Percentiles rank a stretch among this genome's conserved stretches.
These are phyloP conservation scores for Diploptera punctata DNA, from an alignment of 2,888 invertebrate genomes.

Conservation along the genomic window DNA sequence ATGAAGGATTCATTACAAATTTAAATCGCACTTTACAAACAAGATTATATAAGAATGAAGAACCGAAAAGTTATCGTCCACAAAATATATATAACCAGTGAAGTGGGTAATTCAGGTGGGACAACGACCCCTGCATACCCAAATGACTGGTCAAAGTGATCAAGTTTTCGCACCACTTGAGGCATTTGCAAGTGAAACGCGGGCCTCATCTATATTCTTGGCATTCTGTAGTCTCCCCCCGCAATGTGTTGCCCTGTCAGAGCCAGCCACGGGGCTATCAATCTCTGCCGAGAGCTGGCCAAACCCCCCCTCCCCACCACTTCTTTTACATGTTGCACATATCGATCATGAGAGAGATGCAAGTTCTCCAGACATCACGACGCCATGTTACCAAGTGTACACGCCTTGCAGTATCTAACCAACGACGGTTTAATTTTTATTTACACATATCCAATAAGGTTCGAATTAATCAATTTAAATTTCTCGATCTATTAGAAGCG, in stretches of 20 bases:
- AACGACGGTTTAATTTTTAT: too few relatives aligned
- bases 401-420: too few relatives aligned
- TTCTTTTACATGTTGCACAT: constrained; percentile 18
- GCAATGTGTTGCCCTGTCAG: constrained; percentile 27
- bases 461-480: too few relatives aligned
- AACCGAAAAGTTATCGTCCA: neutral
- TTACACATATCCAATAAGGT: too few relatives aligned
- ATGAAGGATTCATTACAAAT: too few relatives aligned
- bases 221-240: constrained; percentile 1
- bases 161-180: too few relatives aligned
- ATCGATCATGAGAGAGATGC: constrained; percentile 4
- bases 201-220: constrained; percentile 23
- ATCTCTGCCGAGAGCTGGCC: constrained; percentile 15
- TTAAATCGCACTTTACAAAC: too few relatives aligned
- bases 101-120: neutral
- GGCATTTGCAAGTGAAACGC: constrained; percentile 9
- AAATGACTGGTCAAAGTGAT: constrained; percentile 1
- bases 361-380: too few relatives aligned
- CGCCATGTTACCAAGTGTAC: too few relatives aligned
- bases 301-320: neutral
- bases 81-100: neutral
- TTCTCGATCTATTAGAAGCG: too few relatives aligned
- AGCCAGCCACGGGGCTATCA: constrained; percentile 25
- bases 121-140: neutral
- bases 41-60: too few relatives aligned